These are phyloP conservation scores for Papilio aristodemus DNA, from an alignment of 1,140 invertebrate species.

Conservation along the genomic window DNA sequence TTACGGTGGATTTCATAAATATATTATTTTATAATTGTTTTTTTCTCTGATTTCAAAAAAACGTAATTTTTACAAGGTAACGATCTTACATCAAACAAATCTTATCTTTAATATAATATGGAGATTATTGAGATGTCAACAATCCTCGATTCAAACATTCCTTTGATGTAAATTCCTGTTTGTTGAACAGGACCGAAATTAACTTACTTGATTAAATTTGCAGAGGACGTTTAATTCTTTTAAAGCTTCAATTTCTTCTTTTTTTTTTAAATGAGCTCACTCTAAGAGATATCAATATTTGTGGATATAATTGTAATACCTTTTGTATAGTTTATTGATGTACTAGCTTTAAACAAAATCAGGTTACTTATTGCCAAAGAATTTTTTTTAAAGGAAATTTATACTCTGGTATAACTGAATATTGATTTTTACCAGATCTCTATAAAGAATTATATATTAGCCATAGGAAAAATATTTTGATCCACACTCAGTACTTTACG, in stretches of 20 bases:
- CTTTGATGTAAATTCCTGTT: conserved; percentile 22
- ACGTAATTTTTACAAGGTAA: neutral
- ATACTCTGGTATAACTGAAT: too few relatives aligned
- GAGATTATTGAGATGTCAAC: conserved; percentile 34
- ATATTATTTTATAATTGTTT: neutral
- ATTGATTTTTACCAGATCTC: too few relatives aligned
- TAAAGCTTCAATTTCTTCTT: neutral
- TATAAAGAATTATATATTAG: too few relatives aligned
- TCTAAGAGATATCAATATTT: neutral
- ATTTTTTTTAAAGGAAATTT: too few relatives aligned
- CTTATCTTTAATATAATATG: conserved; percentile 32
- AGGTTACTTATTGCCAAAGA: too few relatives aligned
- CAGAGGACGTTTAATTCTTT: conserved; percentile 10
- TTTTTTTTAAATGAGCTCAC: neutral
- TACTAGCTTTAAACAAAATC: too few relatives aligned
- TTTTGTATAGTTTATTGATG: too few relatives aligned
- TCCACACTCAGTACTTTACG: too few relatives aligned
- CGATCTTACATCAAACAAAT: conserved; percentile 8
- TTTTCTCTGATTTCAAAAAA: neutral
- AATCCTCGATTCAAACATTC: conserved; percentile 15
- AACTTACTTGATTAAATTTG: conserved; percentile 12
- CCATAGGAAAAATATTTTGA: too few relatives aligned
- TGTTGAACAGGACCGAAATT: conserved; percentile 9
- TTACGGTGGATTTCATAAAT: neutral
- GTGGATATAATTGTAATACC: neutral